Conservation (phyloP, 2,797 vertebrate species). For the Sebastes variabilis region DNA sequence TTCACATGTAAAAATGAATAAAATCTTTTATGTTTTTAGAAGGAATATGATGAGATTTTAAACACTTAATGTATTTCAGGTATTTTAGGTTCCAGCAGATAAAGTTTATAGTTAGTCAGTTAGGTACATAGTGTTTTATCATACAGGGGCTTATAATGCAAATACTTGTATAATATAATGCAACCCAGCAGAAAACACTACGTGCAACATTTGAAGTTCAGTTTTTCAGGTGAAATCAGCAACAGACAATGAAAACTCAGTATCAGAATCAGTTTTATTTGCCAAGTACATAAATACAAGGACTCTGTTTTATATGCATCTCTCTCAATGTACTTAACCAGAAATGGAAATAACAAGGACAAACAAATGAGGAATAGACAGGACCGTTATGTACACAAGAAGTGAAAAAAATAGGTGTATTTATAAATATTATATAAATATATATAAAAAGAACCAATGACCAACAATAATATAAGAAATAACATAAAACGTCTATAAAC, state of each 20-base stretch:
- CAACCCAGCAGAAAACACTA: background rate
- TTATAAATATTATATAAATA: too few species aligned
- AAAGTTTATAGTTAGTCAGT: background rate
- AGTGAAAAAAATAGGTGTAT: too few species aligned
- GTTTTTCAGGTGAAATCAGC: conserved; percentile 3
- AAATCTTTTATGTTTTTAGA: background rate
- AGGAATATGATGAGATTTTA: background rate
- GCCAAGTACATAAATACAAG: too few species aligned
- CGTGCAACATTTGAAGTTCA: background rate
- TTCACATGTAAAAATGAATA: background rate
- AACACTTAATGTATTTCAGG: background rate
- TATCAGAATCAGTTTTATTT: too few species aligned
- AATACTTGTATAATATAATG: background rate
- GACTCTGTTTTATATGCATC: too few species aligned
- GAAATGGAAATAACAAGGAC: too few species aligned
- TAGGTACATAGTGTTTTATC: background rate
- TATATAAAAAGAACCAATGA: too few species aligned
- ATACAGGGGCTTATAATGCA: background rate
- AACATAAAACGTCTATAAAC: too few species aligned
- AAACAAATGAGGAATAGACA: too few species aligned
- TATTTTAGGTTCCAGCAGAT: background rate
- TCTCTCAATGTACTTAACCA: too few species aligned
- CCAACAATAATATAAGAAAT: too few species aligned
- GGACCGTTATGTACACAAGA: too few species aligned
- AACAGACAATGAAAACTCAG: background rate